Base-by-base conservation (phyloP, 2,797 vertebrate species). In the Enteromius afrohamiltoni region DNA sequence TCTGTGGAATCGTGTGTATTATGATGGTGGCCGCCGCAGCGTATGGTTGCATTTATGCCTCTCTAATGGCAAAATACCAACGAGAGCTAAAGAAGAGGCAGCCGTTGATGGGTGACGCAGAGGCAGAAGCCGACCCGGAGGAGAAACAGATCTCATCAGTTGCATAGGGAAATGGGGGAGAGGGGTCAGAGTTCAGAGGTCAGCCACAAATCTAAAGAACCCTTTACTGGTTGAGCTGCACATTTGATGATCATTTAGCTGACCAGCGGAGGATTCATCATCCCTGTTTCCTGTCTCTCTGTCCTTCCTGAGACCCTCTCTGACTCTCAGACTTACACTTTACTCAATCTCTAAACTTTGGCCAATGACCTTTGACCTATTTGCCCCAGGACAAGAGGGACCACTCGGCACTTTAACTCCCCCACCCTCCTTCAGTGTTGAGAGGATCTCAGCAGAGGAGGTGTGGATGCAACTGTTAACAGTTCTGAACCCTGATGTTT, bases 1-100 rank as follows among this genome's bases (percentile, higher is more conserved):
- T 99, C 74, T 99, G 98, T 0, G 97, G 98, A 78, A 96, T 99
- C 0, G 98, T 99, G 21, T 99, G 98, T 89, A 97, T 99, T 90
- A 99, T 99, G 98, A 99, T 99, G 98, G 97, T 99, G 10, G 98
- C 97, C 8, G 98, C 98, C 0, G 98, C 98, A 0, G 97, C 97
- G 23, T 99, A 99, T 0, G 98, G 98, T 17, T 99, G 98, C 90
- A 98, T 99, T 92, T 99, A 99, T 0, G 98, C 98, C 84, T 98
- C 98, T 40, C 96, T 99, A 77, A 99, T 99, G 98, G 98, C 98
- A 87, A 99, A 98, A 91, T 99, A 99, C 92, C 98, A 99, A 91
- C 93, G 97, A 31, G 98, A 99, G 95, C 94, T 99, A 88, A 99
- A 98, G 92, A 99, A 98, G 92, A 95, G 97, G 88, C 98, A 99